These are phyloP conservation scores for Pitta sordida DNA, from an alignment of 2,113 vertebrate species.

Conservation along the genomic window DNA sequence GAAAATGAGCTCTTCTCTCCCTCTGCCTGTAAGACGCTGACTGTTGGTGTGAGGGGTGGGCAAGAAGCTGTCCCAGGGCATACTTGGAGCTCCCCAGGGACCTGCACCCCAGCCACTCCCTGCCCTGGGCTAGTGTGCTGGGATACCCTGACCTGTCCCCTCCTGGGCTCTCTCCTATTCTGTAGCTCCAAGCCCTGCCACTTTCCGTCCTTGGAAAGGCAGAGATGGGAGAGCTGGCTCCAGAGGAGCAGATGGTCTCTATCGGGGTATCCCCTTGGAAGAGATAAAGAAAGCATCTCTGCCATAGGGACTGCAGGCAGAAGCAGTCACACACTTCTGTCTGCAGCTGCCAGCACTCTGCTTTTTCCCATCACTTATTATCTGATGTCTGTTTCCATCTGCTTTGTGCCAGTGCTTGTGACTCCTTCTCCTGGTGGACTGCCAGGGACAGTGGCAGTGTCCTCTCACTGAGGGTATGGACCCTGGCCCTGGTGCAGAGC, in stretches of 20 bases:
- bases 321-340: not conserved
- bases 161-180: not conserved
- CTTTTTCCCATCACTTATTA: not conserved
- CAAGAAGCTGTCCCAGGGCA: not conserved
- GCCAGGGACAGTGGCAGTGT: not conserved
- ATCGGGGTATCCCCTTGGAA: accelerated
- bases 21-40: not conserved
- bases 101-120: not conserved
- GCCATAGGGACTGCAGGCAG: accelerated
- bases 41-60: not conserved
- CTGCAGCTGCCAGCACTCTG: not conserved
- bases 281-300: not conserved
- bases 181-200: not conserved
- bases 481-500: not conserved
- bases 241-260: not conserved
- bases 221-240: not conserved
- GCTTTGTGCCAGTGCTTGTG: not conserved
- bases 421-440: not conserved
- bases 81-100: not conserved
- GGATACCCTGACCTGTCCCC: not conserved
- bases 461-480: not conserved
- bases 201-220: not conserved
- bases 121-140: not conserved
- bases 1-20: not conserved
- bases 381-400: not conserved